Percentiles rank a stretch among this genome's conserved stretches.
phyloP scores from a whole-genome alignment of 2,888 invertebrate genomes.

The Synergus laeviventris region DNA sequence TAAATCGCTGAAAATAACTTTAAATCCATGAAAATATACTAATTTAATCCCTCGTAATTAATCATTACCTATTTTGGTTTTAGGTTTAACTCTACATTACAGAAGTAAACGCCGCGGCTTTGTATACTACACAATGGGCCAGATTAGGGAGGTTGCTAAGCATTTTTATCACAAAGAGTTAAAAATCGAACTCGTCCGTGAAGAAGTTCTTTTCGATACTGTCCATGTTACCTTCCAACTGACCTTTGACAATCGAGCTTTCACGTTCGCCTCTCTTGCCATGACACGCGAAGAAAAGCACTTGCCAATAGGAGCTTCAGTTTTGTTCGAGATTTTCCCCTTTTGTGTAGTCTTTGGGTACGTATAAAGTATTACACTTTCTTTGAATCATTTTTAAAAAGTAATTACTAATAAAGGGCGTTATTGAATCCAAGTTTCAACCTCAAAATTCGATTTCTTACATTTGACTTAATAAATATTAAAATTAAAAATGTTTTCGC shows the following conservation, averaged over 20 bases:
- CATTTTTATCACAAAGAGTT: conserved; percentile 97
- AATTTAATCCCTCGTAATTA: not conserved
- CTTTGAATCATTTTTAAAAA: too few species aligned
- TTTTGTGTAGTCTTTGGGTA: conserved; percentile 98
- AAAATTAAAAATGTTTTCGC: too few species aligned
- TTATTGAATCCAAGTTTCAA: not conserved
- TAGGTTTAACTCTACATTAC: conserved; percentile 94
- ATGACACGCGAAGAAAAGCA: conserved; percentile 93
- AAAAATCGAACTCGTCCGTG: conserved; percentile 91
- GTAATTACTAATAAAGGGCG: too few species aligned
- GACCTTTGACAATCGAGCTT: conserved; percentile 95
- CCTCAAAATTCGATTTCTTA: not conserved
- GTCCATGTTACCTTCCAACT: conserved; percentile 96
- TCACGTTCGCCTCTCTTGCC: conserved; percentile 88
- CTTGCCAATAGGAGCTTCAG: conserved; percentile 91
- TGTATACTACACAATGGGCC: conserved; percentile 97
- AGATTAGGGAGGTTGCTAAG: conserved; percentile 93
- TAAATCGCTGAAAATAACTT: too few species aligned
- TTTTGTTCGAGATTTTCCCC: conserved; percentile 97
- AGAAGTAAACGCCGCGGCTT: conserved; percentile 95
- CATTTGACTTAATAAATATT: too few species aligned
- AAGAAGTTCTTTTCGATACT: conserved; percentile 92
- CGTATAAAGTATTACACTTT: conserved; percentile 67
- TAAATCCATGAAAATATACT: too few species aligned
- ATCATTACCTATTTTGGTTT: conserved; percentile 33